Percentiles rank a stretch among this genome's conserved stretches.
These are phyloP conservation scores for Hypselothyrea guttata DNA, from an alignment of 2,888 invertebrate genomes.

Conservation along the genomic window DNA sequence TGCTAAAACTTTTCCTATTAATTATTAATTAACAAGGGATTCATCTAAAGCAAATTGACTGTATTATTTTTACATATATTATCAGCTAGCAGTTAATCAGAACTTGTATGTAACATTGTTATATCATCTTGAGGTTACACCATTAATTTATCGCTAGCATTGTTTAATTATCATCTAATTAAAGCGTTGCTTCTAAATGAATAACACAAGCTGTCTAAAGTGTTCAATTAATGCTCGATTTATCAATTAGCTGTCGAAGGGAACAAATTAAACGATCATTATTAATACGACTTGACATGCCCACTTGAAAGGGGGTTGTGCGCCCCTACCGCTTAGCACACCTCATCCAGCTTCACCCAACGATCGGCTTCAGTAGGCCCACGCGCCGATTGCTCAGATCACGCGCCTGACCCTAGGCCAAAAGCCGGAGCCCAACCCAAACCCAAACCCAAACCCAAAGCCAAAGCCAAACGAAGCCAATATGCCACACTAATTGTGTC, in stretches of 20 bases:
- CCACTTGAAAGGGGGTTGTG: constrained; percentile 37
- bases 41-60: too few species aligned
- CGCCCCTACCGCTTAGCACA: constrained; percentile 10
- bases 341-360: constrained; percentile 21
- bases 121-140: not conserved
- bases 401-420: constrained; percentile 43
- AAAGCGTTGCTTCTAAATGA: not conserved
- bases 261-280: constrained; percentile 30
- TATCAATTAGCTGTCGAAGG: constrained; percentile 18
- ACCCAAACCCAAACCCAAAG: constrained; percentile 17
- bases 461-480: constrained; percentile 57
- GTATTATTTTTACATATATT: too few species aligned
- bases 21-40: too few species aligned
- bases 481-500: constrained; percentile 74
- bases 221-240: constrained; percentile 28
- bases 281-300: constrained; percentile 12
- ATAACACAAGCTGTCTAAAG: not conserved
- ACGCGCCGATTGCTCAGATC: constrained; percentile 44
- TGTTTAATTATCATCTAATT: not conserved
- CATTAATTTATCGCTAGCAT: not conserved
- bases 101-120: not conserved
- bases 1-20: too few species aligned
- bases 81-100: too few species aligned
- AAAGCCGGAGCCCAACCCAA: constrained; percentile 11
- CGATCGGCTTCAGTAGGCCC: constrained; percentile 32